Evolutionary conservation across 1,140 invertebrate genomes (phyloP).

Genomic region (Caenorhabditis remanei): DNA sequence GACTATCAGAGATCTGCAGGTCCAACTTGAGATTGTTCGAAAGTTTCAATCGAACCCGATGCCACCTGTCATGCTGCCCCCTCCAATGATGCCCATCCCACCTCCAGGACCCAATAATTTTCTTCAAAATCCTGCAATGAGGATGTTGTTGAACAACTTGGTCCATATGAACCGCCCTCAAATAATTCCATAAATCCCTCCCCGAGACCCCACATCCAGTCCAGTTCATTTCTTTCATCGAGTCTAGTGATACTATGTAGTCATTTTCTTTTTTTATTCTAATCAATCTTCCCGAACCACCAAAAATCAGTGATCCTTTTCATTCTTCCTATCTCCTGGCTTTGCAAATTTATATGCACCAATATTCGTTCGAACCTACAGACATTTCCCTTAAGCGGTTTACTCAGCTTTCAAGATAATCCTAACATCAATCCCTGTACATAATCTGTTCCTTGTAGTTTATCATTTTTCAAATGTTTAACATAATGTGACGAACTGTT

Average conservation of each 20-base stretch:
- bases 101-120: slow-evolving; percentile 9
- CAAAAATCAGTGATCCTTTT: background rate
- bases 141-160: slow-evolving; percentile 49
- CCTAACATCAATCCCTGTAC: slow-evolving; percentile 2
- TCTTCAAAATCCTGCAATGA: slow-evolving; percentile 56
- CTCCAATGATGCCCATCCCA: slow-evolving; percentile 45
- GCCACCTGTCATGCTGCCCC: slow-evolving; percentile 20
- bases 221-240: background rate
- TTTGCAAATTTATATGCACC: background rate
- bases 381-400: slow-evolving; percentile 8
- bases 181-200: background rate
- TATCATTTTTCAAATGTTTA: background rate
- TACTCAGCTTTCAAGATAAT: background rate
- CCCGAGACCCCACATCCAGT: background rate
- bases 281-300: background rate
- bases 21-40: background rate
- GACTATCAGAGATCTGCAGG: slow-evolving; percentile 12
- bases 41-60: slow-evolving; percentile 10
- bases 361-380: background rate
- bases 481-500: background rate
- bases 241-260: slow-evolving; percentile 31
- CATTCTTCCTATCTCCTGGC: background rate
- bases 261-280: background rate
- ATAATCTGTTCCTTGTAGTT: slow-evolving; percentile 1
- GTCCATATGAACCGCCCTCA: slow-evolving; percentile 32